Evolutionary conservation across 2,797 vertebrate genomes (phyloP).

Genomic region (Varecia variegata): DNA sequence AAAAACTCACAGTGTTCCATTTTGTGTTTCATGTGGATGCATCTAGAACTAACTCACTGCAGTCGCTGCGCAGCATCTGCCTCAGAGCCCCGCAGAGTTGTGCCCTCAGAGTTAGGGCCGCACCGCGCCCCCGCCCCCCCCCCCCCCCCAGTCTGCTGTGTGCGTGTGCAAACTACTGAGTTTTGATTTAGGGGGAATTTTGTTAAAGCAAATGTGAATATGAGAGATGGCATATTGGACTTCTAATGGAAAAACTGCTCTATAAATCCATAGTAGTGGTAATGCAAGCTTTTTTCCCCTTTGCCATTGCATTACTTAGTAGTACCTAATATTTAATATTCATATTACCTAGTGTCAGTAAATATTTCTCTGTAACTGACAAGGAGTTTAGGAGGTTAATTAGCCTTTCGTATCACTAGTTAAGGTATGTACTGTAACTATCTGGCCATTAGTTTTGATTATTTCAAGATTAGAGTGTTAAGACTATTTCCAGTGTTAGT

Average conservation of each 20-base stretch:
- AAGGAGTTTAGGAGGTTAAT: not conserved
- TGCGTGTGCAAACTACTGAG: not conserved
- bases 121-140: accelerated
- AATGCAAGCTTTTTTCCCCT: not conserved
- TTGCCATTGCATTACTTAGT: accelerated
- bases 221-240: not conserved
- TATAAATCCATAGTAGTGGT: not conserved
- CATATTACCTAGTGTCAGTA: not conserved
- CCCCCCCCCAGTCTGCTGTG: accelerated
- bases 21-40: not conserved
- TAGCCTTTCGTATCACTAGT: not conserved
- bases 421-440: not conserved
- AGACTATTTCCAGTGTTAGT: not conserved
- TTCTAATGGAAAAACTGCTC: not conserved
- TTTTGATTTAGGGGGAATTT: not conserved
- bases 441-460: not conserved
- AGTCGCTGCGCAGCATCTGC: accelerated
- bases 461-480: not conserved
- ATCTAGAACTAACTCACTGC: not conserved
- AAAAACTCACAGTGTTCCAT: not conserved
- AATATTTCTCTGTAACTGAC: not conserved
- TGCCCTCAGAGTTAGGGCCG: not conserved
- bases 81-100: not conserved
- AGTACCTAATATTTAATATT: not conserved
- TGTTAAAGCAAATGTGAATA: not conserved